Evolutionary conservation across 2,797 vertebrate species (phyloP).

Genomic region (Gila robusta): DNA sequence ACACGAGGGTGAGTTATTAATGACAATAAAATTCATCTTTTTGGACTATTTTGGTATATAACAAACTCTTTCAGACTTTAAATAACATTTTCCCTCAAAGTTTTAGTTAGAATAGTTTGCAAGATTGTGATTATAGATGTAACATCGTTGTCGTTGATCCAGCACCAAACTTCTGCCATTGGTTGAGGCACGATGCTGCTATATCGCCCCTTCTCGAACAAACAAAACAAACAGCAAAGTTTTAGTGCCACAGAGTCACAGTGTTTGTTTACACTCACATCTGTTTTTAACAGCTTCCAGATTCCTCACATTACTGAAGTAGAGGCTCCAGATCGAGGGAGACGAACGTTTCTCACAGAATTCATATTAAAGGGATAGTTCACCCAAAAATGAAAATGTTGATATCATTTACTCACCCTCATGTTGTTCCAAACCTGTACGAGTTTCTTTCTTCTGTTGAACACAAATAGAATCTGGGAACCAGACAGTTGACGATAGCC

Average conservation of each 20-base stretch:
- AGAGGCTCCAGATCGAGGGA: background rate
- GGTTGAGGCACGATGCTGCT: background rate
- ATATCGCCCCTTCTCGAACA: background rate
- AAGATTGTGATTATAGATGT: background rate
- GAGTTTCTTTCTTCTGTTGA: background rate
- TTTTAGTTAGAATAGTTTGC: background rate
- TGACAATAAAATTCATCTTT: background rate
- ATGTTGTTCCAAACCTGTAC: background rate
- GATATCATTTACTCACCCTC: background rate
- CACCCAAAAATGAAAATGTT: background rate
- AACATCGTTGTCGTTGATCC: background rate
- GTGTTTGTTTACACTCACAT: background rate
- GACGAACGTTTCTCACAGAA: background rate
- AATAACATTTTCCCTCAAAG: background rate
- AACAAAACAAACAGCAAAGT: background rate
- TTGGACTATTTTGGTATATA: too few relatives aligned
- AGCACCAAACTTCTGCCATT: background rate
- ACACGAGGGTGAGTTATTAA: too few relatives aligned
- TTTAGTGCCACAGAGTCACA: too few relatives aligned
- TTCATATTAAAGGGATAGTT: background rate
- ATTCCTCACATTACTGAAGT: background rate
- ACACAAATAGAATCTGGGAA: too few relatives aligned
- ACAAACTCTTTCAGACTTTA: background rate
- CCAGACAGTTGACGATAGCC: too few relatives aligned
- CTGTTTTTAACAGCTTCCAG: conserved; percentile 2